These are phyloP conservation scores for Lycocerus yunnanus DNA, from an alignment of 2,888 invertebrate species.

Conservation along the genomic window DNA sequence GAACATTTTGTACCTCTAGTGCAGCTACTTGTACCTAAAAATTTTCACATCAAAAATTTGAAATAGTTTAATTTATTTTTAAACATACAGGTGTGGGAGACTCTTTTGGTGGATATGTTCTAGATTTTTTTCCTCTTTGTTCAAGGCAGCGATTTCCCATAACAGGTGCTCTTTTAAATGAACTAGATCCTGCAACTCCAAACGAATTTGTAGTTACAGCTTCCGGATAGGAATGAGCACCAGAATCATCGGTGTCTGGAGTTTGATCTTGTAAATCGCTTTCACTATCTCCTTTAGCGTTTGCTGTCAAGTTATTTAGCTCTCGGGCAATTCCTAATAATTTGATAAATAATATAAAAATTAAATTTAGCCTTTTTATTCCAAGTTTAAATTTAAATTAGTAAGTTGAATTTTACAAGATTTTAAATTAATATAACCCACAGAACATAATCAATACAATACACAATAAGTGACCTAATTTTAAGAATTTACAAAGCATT, in stretches of 20 bases:
- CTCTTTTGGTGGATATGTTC: constrained; percentile 63
- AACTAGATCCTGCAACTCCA: constrained; percentile 52
- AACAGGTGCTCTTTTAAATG: constrained; percentile 64
- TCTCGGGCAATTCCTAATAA: constrained; percentile 55
- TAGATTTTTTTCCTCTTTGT: constrained; percentile 67
- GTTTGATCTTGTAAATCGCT: constrained; percentile 72
- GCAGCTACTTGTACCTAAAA: constrained; percentile 83
- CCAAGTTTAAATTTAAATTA: not conserved
- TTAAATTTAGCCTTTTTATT: not conserved
- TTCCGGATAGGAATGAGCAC: constrained; percentile 59
- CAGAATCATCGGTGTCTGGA: constrained; percentile 76
- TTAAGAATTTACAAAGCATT: too few species aligned
- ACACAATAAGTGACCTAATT: not conserved
- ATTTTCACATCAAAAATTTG: not conserved
- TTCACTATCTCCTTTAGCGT: constrained; percentile 67
- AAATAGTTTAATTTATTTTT: constrained; percentile 3
- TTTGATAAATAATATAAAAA: not conserved
- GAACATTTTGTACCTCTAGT: constrained; percentile 93
- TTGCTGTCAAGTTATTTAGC: constrained; percentile 56
- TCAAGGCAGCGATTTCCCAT: constrained; percentile 66
- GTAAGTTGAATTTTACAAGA: not conserved
- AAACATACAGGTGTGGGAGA: constrained; percentile 30
- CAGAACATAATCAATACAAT: not conserved
- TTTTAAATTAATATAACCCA: not conserved
- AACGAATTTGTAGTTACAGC: constrained; percentile 58